Base-by-base conservation (phyloP, 2,888 invertebrate species). In the Sthenelais limicola region DNA sequence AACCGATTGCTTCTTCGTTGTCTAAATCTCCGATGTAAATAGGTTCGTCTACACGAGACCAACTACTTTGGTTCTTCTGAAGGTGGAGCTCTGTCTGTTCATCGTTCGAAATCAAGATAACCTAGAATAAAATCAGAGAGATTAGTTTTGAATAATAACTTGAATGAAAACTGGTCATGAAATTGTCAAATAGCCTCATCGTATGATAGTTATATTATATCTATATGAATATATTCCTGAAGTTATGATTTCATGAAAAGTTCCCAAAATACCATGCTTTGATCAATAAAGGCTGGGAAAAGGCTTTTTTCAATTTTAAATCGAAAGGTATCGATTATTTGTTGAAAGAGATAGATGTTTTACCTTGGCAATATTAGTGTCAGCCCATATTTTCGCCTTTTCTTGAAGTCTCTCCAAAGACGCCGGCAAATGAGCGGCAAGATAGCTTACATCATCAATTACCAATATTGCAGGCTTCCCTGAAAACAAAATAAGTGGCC, bases 321-420 rank as follows among this genome's bases (percentile, higher is more conserved):
- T n/a, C n/a, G n/a, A n/a, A n/a, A n/a, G n/a, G n/a, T n/a, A n/a
- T n/a, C n/a, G n/a, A n/a, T n/a, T n/a, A n/a, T n/a, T n/a, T n/a
- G n/a, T n/a, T n/a, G n/a, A n/a, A n/a, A n/a, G n/a, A n/a, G n/a
- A n/a, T n/a, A n/a, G n/a, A n/a, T n/a, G 5, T n/a, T 7, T 38
- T 62, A 79, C 54, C 70, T 79, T 80, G 35, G 66, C 76, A 4
- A 78, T 75, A 62, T 79, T 78, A 47, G 77, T 66, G 67, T 80
- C 79, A 5, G 79, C 76, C 80, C 79, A 80, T n/a, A 80, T 56
- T 47, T 78, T 80, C 18, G 80, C 80, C 58, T 80, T 80, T n/a
- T 73, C 74, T 68, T 80, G 77, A 18, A 68, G 26, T n/a, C 62
- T 56, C 58, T 58, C 32, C 33, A 71, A 30, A 3, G 56, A 24